Evolutionary conservation across 2,797 vertebrate species (phyloP), one percentile per base, ranked within the genome.

Genomic region (Pipistrellus nathusii): DNA sequence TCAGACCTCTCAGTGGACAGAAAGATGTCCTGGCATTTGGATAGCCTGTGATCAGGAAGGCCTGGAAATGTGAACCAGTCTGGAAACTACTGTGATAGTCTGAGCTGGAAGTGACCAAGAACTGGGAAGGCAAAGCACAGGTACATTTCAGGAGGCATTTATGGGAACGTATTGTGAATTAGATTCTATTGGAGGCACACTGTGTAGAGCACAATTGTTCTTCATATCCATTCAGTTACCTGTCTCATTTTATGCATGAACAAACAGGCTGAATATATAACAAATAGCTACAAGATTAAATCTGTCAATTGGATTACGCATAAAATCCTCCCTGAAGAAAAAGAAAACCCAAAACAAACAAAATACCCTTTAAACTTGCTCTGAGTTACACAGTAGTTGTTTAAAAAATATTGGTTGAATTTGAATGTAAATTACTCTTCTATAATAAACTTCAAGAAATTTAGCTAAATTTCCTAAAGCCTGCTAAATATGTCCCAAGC

Each of bases 241-340:
- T 95, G 88, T 57, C 68, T 95, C 77, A 94, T 72, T 95, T 94
- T 69, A 87, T 94, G 92, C 85, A 90, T 81, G 95, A 91, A 82
- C 91, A 88, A 94, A 91, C 20, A 91, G 57, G 32, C 59, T 90
- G 82, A 93, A 82, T 86, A 73, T 90, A 51, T 64, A 92, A 94
- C 62, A 93, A 95, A 89, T 62, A 93, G 78, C 46, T 46, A 77
- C 76, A 92, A 84, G 72, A 77, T 81, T 97, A 97, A 95, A 73
- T 96, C 38, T 93, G 87, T 86, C 96, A 93, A 93, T 53, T 89
- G 91, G 84, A 96, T 94, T 41, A 94, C 46, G 6, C 18, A 55
- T 20, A 66, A 82, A 64, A 18, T 46, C 86, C 44, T 96, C 62
- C 21, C 27, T 83, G 66, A 80, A 20, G 25, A 38, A 15, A 68